Conservation (phyloP, 2,888 invertebrate genomes). For the Pollenia labialis region DNA sequence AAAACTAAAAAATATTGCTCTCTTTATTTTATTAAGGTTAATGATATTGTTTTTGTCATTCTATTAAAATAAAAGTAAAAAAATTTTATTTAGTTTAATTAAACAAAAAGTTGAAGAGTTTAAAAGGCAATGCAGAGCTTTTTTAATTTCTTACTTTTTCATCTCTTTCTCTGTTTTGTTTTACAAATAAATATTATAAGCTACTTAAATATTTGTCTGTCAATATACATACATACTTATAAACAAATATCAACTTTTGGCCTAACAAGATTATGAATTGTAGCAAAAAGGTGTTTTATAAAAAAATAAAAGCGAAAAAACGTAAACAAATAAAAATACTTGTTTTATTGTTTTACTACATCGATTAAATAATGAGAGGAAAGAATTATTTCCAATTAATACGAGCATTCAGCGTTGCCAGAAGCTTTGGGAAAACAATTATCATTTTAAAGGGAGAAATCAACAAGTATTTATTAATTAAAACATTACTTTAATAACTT, state of each 20-base stretch:
- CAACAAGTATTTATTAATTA: too few relatives aligned
- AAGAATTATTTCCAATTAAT: not conserved
- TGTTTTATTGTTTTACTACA: constrained; percentile 16
- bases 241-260: constrained; percentile 24
- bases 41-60: not conserved
- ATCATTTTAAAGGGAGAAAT: too few relatives aligned
- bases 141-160: not conserved
- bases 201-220: constrained; percentile 1
- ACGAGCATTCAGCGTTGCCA: too few relatives aligned
- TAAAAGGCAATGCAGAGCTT: not conserved
- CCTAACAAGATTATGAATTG: not conserved
- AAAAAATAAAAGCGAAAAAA: not conserved
- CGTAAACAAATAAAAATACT: constrained; percentile 5
- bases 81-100: constrained; percentile 5
- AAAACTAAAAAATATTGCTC: constrained; percentile 5
- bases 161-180: not conserved
- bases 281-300: constrained; percentile 4
- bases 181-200: not conserved
- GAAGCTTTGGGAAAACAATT: too few relatives aligned
- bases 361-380: not conserved
- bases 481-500: too few relatives aligned
- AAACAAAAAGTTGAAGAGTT: constrained; percentile 21
- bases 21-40: not conserved
- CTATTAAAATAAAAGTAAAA: not conserved
- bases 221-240: not conserved